phyloP scores from a whole-genome alignment of 2,888 invertebrate genomes.

The Nasonia oneida region DNA sequence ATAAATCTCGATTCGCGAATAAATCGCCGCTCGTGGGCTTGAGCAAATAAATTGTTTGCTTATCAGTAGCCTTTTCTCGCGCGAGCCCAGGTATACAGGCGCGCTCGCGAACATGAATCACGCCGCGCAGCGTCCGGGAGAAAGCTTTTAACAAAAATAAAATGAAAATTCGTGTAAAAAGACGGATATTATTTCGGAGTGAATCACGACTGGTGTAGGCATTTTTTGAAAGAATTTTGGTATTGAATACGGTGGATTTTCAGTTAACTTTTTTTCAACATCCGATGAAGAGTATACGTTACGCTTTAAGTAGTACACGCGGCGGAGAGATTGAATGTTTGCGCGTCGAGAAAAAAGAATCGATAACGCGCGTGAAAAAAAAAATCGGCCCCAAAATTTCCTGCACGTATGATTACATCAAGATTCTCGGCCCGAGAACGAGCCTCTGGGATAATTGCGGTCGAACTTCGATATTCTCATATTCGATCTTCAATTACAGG shows the following conservation, averaged over 20 bases:
- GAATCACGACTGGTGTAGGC: constrained; percentile 17
- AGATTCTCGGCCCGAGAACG: constrained; percentile 30
- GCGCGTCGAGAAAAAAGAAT: constrained; percentile 8
- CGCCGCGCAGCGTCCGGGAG: constrained; percentile 29
- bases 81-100: constrained; percentile 42
- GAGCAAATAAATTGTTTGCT: constrained; percentile 62
- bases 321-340: constrained; percentile 7
- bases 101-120: constrained; percentile 33
- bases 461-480: constrained; percentile 24
- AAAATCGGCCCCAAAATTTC: constrained; percentile 7
- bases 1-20: constrained; percentile 57
- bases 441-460: constrained; percentile 36
- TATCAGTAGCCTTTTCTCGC: constrained; percentile 62
- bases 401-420: constrained; percentile 34
- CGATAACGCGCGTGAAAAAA: not conserved
- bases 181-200: constrained; percentile 31
- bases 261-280: not conserved
- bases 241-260: not conserved
- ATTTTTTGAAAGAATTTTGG: not conserved
- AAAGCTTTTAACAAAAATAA: constrained; percentile 57
- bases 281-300: not conserved
- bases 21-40: constrained; percentile 53
- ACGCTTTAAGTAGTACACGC: not conserved
- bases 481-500: constrained; percentile 41
- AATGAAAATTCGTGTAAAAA: constrained; percentile 28